Evolutionary conservation across 30 jellyfish, hydroid and myxozoan genomes (phyloP).

Genomic region (Sanderia malayensis): DNA sequence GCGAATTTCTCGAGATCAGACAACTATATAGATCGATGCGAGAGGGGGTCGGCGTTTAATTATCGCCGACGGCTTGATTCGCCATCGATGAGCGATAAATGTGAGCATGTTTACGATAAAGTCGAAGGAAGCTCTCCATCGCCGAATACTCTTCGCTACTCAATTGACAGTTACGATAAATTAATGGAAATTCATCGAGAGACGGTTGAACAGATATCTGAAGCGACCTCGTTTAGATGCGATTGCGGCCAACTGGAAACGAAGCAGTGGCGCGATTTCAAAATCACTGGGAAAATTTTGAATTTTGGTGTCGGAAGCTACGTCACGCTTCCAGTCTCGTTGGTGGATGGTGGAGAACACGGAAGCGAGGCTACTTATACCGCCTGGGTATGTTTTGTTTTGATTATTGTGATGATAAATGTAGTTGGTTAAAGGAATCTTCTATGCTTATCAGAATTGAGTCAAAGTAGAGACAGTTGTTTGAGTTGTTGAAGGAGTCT

Average conservation of each 20-base stretch:
- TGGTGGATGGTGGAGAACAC: conserved; percentile 21
- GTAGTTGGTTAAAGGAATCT: too few species aligned
- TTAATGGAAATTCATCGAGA: conserved; percentile 77
- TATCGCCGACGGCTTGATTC: not conserved
- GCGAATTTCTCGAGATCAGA: too few species aligned
- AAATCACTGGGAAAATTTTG: conserved; percentile 58
- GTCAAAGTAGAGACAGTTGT: too few species aligned
- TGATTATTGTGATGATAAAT: too few species aligned
- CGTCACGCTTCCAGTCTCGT: conserved; percentile 77
- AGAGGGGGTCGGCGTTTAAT: too few species aligned
- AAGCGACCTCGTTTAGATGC: conserved; percentile 65
- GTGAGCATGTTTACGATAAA: conserved; percentile 31
- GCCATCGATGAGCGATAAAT: not conserved
- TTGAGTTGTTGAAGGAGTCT: too few species aligned
- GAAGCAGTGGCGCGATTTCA: conserved; percentile 68
- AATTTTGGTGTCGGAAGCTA: conserved; percentile 70
- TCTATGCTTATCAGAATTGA: too few species aligned
- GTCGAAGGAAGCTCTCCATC: conserved; percentile 34
- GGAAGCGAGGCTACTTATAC: conserved; percentile 37
- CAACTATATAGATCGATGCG: too few species aligned
- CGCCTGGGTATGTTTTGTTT: conserved; percentile 80
- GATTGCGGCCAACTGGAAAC: conserved; percentile 47
- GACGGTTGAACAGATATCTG: conserved; percentile 72
- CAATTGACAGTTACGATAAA: conserved; percentile 71
- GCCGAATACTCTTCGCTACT: conserved; percentile 39